Percentiles rank a stretch among this genome's conserved stretches.
These are phyloP conservation scores for Takifugu flavidus DNA, from an alignment of 2,113 vertebrate genomes.

Conservation along the genomic window DNA sequence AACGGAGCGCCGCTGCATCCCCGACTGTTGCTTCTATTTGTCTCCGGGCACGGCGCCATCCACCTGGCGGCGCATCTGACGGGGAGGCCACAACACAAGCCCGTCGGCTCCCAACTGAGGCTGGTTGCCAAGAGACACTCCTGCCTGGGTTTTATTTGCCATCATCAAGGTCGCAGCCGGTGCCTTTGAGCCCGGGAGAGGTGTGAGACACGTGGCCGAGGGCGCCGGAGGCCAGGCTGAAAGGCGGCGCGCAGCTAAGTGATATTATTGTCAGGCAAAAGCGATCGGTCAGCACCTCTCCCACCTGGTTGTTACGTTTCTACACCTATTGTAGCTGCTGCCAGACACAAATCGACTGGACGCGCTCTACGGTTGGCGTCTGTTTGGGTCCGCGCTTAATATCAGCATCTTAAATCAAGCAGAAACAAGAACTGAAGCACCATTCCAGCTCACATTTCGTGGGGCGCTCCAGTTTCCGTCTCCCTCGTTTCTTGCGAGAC, in stretches of 20 bases:
- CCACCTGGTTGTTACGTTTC: slow-evolving; percentile 14
- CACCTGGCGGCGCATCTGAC: slow-evolving; percentile 60
- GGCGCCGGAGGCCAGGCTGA: slow-evolving; percentile 6
- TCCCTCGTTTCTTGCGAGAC: slow-evolving; percentile 80
- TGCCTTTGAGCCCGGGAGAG: slow-evolving; percentile 33
- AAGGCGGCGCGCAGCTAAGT: slow-evolving; percentile 4
- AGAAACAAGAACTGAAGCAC: too few relatives aligned
- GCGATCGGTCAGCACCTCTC: slow-evolving; percentile 26
- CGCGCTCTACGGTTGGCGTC: too few relatives aligned
- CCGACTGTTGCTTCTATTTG: not conserved
- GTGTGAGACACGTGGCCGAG: slow-evolving; percentile 39
- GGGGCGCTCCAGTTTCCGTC: slow-evolving; percentile 83
- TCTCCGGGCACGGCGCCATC: slow-evolving; percentile 63
- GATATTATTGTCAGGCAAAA: slow-evolving; percentile 34
- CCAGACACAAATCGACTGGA: not conserved
- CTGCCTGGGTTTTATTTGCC: slow-evolving; percentile 62
- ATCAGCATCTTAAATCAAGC: too few relatives aligned
- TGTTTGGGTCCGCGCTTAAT: too few relatives aligned
- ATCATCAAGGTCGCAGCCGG: slow-evolving; percentile 69
- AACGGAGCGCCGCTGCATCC: too few relatives aligned
- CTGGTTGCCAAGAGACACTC: slow-evolving; percentile 65
- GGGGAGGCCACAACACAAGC: slow-evolving; percentile 54
- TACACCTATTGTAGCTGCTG: slow-evolving; percentile 1
- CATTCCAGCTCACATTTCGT: slow-evolving; percentile 81
- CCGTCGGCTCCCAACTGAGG: slow-evolving; percentile 58